A percentile compares a stretch with the other conserved stretches of the same genome.
phyloP scores from a whole-genome alignment of 1,140 invertebrate genomes.

The Ips nitidus region DNA sequence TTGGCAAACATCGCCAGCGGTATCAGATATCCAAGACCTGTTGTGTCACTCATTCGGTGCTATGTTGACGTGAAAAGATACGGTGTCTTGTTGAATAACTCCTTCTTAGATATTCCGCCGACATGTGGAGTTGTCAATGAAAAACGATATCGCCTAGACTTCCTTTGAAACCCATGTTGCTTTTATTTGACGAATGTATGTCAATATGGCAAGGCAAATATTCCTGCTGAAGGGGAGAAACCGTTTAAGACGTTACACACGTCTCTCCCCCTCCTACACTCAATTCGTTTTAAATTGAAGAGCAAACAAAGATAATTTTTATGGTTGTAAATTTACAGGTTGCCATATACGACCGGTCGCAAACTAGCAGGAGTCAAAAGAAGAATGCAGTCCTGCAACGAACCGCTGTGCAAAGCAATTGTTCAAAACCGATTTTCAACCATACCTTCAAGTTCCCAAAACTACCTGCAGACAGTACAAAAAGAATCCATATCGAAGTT shows the following conservation, averaged over 20 bases:
- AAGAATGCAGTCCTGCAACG: constrained; percentile 51
- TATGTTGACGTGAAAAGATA: constrained; percentile 20
- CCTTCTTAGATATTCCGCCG: constrained; percentile 4
- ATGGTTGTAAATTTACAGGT: constrained; percentile 39
- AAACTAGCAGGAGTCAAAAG: constrained; percentile 39
- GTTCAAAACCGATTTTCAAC: constrained; percentile 55
- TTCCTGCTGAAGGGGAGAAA: not conserved
- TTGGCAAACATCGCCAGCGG: constrained; percentile 13
- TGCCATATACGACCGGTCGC: constrained; percentile 41
- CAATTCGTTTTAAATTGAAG: too few relatives aligned
- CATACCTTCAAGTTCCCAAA: constrained; percentile 54
- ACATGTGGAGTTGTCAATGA: constrained; percentile 21
- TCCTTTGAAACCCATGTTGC: constrained; percentile 4
- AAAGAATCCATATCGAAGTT: constrained; percentile 54
- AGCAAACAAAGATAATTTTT: too few relatives aligned
- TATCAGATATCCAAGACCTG: constrained; percentile 17
- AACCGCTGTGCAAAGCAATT: constrained; percentile 57
- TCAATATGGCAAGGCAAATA: not conserved
- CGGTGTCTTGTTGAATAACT: constrained; percentile 22
- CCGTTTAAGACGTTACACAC: too few relatives aligned
- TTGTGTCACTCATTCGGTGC: constrained; percentile 14
- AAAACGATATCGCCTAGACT: constrained; percentile 10
- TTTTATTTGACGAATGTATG: not conserved
- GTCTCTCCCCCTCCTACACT: too few relatives aligned
- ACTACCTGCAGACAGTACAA: constrained; percentile 32